These are phyloP conservation scores for Calypte anna DNA, from an alignment of 2,113 vertebrate species.

Conservation along the genomic window DNA sequence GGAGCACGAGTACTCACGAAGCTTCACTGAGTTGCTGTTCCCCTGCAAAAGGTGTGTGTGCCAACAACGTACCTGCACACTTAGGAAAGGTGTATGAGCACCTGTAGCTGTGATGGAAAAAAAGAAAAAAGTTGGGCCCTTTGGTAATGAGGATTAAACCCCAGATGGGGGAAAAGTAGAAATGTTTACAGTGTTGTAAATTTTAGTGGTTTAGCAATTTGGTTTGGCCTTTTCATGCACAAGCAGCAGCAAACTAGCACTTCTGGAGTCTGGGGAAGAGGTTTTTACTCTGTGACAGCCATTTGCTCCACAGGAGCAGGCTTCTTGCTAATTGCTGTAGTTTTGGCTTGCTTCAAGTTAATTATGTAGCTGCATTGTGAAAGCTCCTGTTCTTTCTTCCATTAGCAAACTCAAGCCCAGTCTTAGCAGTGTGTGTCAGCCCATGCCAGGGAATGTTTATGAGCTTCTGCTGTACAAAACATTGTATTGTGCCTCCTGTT, in stretches of 20 bases:
- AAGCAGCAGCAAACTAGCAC: not conserved
- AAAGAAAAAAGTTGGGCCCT: not conserved
- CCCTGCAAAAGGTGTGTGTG: not conserved
- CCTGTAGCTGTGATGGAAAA: not conserved
- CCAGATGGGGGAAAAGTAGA: not conserved
- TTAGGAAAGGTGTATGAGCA: not conserved
- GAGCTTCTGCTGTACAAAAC: not conserved
- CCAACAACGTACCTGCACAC: not conserved
- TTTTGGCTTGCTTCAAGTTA: not conserved
- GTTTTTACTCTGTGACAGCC: not conserved
- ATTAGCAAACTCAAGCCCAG: not conserved
- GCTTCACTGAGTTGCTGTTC: not conserved
- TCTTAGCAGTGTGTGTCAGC: not conserved
- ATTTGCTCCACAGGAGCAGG: not conserved
- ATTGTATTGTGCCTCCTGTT: not conserved
- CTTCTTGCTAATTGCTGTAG: not conserved
- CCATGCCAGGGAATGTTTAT: not conserved
- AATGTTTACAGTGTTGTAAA: not conserved
- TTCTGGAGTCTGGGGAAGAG: not conserved
- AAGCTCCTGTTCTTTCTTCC: not conserved
- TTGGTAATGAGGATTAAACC: not conserved
- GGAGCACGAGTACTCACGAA: slow-evolving; percentile 1
- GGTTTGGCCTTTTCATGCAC: not conserved
- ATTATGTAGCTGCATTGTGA: not conserved
- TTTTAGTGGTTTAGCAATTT: not conserved